Percentiles rank a stretch among this genome's conserved stretches.
These are phyloP conservation scores for Leptoteleia sp. DNA, from an alignment of 1,140 invertebrate species.

Conservation along the genomic window DNA sequence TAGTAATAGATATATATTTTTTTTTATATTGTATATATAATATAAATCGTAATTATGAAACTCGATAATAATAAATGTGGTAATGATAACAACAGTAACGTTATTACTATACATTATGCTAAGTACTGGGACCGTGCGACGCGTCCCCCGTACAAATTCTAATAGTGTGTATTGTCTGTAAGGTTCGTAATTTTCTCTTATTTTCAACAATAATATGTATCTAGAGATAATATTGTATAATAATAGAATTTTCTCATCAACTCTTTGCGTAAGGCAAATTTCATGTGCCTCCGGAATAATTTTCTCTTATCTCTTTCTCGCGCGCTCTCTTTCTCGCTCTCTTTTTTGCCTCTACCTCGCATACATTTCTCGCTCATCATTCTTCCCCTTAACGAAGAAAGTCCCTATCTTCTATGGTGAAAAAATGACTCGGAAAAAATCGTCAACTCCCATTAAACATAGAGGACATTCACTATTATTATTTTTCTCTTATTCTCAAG, in stretches of 20 bases:
- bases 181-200: constrained; percentile 70
- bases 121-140: constrained; percentile 61
- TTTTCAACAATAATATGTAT: constrained; percentile 70
- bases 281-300: constrained; percentile 68
- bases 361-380: constrained; percentile 26
- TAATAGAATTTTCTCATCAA: constrained; percentile 68
- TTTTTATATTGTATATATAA: constrained; percentile 65
- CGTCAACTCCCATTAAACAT: constrained; percentile 34
- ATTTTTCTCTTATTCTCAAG: too few relatives aligned
- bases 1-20: constrained; percentile 69
- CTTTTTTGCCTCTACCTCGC: constrained; percentile 24
- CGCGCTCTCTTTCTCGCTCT: constrained; percentile 11
- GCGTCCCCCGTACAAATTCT: constrained; percentile 68
- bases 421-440: constrained; percentile 54
- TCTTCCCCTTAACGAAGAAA: constrained; percentile 53
- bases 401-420: constrained; percentile 58
- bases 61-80: constrained; percentile 71
- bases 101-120: constrained; percentile 72
- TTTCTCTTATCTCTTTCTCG: constrained; percentile 28
- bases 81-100: constrained; percentile 73
- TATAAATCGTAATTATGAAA: constrained; percentile 71
- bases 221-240: constrained; percentile 72
- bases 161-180: constrained; percentile 74
- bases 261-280: constrained; percentile 68
- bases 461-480: constrained; percentile 45